Base-by-base conservation (phyloP, 2,797 vertebrate genomes). In the Rhadinocentrus ornatus region DNA sequence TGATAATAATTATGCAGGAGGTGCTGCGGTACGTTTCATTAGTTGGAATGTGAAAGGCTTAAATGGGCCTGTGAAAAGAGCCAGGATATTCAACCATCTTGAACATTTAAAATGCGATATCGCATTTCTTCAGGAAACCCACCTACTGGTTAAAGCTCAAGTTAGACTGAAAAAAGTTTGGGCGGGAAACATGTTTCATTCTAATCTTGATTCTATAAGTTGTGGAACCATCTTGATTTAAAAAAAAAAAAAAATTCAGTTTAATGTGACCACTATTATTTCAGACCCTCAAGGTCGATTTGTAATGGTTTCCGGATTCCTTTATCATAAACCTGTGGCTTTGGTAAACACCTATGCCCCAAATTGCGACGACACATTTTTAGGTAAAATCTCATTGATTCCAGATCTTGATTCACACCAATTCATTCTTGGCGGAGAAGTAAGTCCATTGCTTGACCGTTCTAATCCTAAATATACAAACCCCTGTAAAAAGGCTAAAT, bases 161-260 rank as follows among this genome's bases (percentile, higher is more conserved):
- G 16, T 52, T 18, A 67, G 77, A 55, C 67, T 62, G 0, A 59
- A n/a, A 48, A 20, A 54, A 63, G 29, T 9, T 0, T 74, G 71
- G 67, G 66, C 66, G 24, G 52, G 52, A 1, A 16, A 64, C 27
- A 26, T 61, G 1, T 70, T 75, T 22, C 55, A 65, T 22, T 75
- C 55, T 0, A 13, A 37, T 37, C 13, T 70, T 2, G 37, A 70
- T 7, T 65, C 22, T 10, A 62, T 27, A 60, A 65, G 32, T 4
- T 22, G 32, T 50, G 41, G 52, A 1, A 22, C 57, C 0, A 24
- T 56, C 46, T 22, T 62, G 31, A 20, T 66, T 2, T 53, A 62
- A 29, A 34, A 52, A 3, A 66, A 52, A 3, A 66, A 29, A 29
- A 31, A 20, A 46, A 53, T 71, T 7, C 44, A 67, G 58, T 67